phyloP scores from a whole-genome alignment of 1,140 invertebrate genomes.

The Lepidostoma basale region DNA sequence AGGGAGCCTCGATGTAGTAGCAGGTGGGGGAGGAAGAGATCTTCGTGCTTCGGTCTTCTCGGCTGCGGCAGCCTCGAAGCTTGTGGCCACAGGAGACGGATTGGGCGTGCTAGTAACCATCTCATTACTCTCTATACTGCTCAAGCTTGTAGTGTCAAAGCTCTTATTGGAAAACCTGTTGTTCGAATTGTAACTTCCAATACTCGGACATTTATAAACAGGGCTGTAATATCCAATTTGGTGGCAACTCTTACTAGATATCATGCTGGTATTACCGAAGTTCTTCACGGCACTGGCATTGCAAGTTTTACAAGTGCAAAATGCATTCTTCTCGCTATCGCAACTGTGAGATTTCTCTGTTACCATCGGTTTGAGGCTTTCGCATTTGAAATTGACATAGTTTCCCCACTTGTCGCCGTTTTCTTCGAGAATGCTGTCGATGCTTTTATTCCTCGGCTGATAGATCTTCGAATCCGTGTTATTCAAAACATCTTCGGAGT shows the following conservation, averaged over 20 bases:
- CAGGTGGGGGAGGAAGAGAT: conserved; percentile 51
- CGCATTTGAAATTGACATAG: conserved; percentile 43
- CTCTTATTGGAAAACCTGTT: conserved; percentile 35
- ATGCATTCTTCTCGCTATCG: conserved; percentile 37
- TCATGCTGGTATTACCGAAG: conserved; percentile 29
- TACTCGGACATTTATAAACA: conserved; percentile 61
- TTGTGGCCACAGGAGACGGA: conserved; percentile 47
- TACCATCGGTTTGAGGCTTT: conserved; percentile 38
- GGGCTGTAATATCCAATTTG: conserved; percentile 55
- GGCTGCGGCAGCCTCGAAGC: conserved; percentile 14
- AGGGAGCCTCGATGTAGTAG: conserved; percentile 52
- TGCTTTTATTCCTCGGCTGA: conserved; percentile 42
- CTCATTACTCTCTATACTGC: conserved; percentile 42
- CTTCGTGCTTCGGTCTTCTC: conserved; percentile 40
- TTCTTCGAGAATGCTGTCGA: conserved; percentile 41
- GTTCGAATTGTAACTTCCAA: conserved; percentile 52
- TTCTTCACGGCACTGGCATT: conserved; percentile 14
- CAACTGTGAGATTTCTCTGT: conserved; percentile 41
- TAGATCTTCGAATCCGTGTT: conserved; percentile 21
- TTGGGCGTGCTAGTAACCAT: conserved; percentile 42
- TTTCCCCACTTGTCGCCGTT: conserved; percentile 43
- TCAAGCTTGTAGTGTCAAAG: conserved; percentile 40
- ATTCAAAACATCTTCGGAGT: conserved; percentile 38
- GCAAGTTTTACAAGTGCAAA: conserved; percentile 33
- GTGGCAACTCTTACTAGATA: conserved; percentile 45